Evolutionary conservation across 2,797 vertebrate genomes (phyloP).

Genomic region (Sebastes trivittatus): DNA sequence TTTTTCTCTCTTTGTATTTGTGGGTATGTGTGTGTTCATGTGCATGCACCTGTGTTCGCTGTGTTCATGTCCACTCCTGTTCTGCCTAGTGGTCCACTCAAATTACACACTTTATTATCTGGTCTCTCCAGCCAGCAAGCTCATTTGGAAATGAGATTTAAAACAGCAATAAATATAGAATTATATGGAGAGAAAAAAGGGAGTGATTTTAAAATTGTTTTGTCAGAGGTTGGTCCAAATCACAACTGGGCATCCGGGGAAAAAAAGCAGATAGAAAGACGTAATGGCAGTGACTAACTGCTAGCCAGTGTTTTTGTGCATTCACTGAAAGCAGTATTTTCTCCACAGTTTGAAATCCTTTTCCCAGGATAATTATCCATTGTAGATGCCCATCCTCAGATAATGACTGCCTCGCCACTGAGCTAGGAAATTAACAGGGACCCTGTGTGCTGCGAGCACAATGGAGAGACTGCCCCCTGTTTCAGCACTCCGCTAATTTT

Average conservation of each 20-base stretch:
- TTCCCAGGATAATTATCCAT: slow-evolving; percentile 81
- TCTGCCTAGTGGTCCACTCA: slow-evolving; percentile 58
- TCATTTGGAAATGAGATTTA: slow-evolving; percentile 76
- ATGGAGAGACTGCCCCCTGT: slow-evolving; percentile 70
- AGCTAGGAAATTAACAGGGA: slow-evolving; percentile 81
- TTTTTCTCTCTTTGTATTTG: neutral
- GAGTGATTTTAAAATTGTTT: slow-evolving; percentile 64
- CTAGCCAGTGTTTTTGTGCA: slow-evolving; percentile 65
- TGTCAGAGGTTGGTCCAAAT: slow-evolving; percentile 64
- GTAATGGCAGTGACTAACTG: slow-evolving; percentile 68
- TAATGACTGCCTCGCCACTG: slow-evolving; percentile 81
- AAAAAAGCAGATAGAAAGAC: slow-evolving; percentile 45
- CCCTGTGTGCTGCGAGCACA: slow-evolving; percentile 72
- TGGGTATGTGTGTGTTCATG: neutral
- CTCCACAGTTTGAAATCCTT: slow-evolving; percentile 78
- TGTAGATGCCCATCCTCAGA: slow-evolving; percentile 82
- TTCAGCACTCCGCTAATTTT: slow-evolving; percentile 74
- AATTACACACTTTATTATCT: slow-evolving; percentile 72
- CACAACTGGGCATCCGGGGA: slow-evolving; percentile 53
- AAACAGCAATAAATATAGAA: slow-evolving; percentile 71
- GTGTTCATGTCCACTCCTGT: slow-evolving; percentile 38
- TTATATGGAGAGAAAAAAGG: slow-evolving; percentile 11
- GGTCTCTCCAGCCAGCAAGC: slow-evolving; percentile 65
- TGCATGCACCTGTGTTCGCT: slow-evolving; percentile 40
- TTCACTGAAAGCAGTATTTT: slow-evolving; percentile 76